Percentiles rank a stretch among this genome's conserved stretches.
These are phyloP conservation scores for Periparus ater DNA, from an alignment of 2,797 vertebrate genomes.

Conservation along the genomic window DNA sequence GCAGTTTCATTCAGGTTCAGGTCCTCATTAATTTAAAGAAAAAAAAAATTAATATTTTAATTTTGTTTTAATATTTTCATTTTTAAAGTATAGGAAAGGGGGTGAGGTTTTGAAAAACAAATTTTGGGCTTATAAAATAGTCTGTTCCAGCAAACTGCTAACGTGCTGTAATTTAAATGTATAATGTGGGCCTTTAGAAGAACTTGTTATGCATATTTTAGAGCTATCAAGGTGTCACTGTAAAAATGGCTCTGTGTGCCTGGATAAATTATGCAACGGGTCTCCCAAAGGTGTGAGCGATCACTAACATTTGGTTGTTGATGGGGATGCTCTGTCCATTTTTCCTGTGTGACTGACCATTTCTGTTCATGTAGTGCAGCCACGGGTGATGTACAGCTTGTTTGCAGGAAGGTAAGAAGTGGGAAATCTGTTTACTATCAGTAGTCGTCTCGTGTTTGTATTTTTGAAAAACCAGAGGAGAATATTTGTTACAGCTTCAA, in stretches of 20 bases:
- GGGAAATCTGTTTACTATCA: background rate
- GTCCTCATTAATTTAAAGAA: background rate
- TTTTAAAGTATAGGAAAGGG: background rate
- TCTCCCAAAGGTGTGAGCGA: background rate
- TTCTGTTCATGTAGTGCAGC: background rate
- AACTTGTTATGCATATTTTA: constrained; percentile 20
- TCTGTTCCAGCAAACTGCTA: background rate
- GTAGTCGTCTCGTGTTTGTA: background rate
- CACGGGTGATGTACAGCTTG: background rate
- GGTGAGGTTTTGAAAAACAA: background rate
- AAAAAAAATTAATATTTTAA: background rate
- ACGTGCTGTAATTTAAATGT: background rate
- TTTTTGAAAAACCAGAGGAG: background rate
- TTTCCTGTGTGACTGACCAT: background rate
- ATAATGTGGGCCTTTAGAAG: background rate
- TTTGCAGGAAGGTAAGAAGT: background rate
- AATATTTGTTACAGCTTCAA: background rate
- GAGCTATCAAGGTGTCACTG: background rate
- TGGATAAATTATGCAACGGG: background rate
- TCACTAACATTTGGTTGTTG: background rate
- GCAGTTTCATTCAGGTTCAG: background rate
- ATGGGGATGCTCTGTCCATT: background rate
- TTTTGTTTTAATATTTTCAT: background rate
- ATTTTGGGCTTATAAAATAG: background rate
- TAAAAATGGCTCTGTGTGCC: background rate